Percentiles rank a stretch among this genome's conserved stretches.
These are phyloP conservation scores for Columbina picui DNA, from an alignment of 2,113 vertebrate species.

Conservation along the genomic window DNA sequence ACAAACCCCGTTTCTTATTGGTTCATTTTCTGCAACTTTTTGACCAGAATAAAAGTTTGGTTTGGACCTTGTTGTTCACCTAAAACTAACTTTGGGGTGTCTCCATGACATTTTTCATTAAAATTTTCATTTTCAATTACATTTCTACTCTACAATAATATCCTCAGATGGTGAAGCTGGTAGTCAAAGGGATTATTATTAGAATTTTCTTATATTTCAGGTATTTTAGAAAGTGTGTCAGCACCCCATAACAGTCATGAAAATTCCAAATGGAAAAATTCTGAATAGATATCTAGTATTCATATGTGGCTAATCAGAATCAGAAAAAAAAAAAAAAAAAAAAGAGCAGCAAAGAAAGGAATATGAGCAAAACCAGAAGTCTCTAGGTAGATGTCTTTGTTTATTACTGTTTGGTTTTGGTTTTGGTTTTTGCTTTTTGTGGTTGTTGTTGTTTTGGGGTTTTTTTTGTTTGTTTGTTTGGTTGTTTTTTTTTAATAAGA, in stretches of 20 bases:
- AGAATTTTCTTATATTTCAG: neutral
- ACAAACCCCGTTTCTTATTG: too few relatives aligned
- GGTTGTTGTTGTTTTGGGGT: neutral
- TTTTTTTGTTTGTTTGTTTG: too few relatives aligned
- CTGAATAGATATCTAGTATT: neutral
- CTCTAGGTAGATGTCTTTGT: neutral
- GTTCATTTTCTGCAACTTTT: too few relatives aligned
- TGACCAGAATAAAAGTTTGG: too few relatives aligned
- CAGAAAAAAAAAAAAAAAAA: too few relatives aligned
- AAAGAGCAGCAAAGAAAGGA: neutral
- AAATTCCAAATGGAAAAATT: neutral
- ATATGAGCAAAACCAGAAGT: neutral
- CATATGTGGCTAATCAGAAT: neutral
- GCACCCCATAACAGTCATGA: neutral
- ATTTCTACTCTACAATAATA: neutral
- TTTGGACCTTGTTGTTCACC: too few relatives aligned
- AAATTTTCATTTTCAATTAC: neutral
- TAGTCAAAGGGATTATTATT: neutral
- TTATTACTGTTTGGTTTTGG: neutral
- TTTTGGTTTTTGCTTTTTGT: too few relatives aligned
- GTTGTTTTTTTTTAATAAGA: neutral
- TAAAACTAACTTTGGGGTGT: too few relatives aligned
- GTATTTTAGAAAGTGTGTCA: neutral
- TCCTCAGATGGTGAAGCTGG: neutral
- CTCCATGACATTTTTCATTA: too few relatives aligned